Evolutionary conservation across 2,113 vertebrate species (phyloP).

Genomic region (Pterocles gutturalis): DNA sequence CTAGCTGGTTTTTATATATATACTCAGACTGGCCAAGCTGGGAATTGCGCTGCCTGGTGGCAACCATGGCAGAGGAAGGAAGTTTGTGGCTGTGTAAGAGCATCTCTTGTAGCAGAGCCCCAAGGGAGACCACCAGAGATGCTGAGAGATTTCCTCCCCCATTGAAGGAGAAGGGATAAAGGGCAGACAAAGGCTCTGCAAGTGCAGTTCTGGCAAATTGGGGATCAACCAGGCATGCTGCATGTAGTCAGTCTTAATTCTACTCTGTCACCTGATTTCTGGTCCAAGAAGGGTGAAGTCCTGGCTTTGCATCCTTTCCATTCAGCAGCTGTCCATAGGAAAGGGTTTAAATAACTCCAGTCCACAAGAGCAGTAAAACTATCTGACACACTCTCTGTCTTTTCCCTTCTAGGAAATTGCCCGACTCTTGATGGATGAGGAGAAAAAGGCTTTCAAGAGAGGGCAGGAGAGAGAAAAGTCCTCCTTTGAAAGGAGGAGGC

Average conservation of each 20-base stretch:
- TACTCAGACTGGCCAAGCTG: not conserved
- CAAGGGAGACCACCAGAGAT: not conserved
- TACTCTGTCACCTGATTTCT: not conserved
- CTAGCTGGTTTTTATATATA: not conserved
- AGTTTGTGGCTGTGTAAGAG: not conserved
- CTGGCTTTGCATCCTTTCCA: not conserved
- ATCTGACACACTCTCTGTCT: not conserved
- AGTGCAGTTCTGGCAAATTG: not conserved
- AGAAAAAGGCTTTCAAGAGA: slow-evolving; percentile 89
- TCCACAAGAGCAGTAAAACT: not conserved
- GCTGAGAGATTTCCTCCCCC: accelerated
- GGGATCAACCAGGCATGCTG: not conserved
- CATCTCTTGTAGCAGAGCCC: not conserved
- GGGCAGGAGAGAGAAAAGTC: slow-evolving; percentile 83
- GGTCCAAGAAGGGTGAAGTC: not conserved
- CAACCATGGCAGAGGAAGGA: not conserved
- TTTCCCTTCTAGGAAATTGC: slow-evolving; percentile 87
- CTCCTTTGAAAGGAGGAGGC: slow-evolving; percentile 81
- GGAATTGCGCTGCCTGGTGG: not conserved
- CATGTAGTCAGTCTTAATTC: not conserved
- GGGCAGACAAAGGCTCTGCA: not conserved
- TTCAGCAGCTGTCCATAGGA: not conserved
- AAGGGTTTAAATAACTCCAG: not conserved
- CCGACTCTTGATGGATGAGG: slow-evolving; percentile 90
- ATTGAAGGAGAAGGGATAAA: not conserved